phyloP scores from a whole-genome alignment of 2,888 invertebrate species.

The Pheosia gnoma region DNA sequence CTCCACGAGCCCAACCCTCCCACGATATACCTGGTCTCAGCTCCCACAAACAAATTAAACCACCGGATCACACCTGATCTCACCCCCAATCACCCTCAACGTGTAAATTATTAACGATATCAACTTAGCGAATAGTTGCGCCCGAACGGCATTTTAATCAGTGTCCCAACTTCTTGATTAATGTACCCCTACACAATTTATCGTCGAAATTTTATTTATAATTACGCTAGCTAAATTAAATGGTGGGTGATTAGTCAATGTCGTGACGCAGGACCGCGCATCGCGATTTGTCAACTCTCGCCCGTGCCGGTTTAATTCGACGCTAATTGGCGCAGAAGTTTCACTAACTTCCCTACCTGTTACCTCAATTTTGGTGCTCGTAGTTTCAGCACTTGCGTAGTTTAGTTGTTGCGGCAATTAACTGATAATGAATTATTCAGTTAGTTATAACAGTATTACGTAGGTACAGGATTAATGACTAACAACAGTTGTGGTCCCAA shows the following conservation, averaged over 20 bases:
- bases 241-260: conserved; percentile 79
- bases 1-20: conserved; percentile 16
- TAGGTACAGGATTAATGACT: conserved; percentile 6
- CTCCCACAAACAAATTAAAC: conserved; percentile 42
- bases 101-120: conserved; percentile 82
- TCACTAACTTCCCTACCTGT: conserved; percentile 63
- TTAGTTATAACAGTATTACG: conserved; percentile 11
- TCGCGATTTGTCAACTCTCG: conserved; percentile 82
- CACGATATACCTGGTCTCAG: conserved; percentile 21
- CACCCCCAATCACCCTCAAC: conserved; percentile 61
- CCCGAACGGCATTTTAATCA: conserved; percentile 84
- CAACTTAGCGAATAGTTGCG: conserved; percentile 79
- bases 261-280: conserved; percentile 72
- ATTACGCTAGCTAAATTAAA: conserved; percentile 82
- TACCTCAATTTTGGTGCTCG: conserved; percentile 66
- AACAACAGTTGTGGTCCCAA: conserved; percentile 21
- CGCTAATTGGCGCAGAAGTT: conserved; percentile 80
- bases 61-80: conserved; percentile 68
- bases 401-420: conserved; percentile 54
- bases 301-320: conserved; percentile 74
- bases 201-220: conserved; percentile 84
- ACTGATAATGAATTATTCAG: conserved; percentile 63
- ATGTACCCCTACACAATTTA: conserved; percentile 80
- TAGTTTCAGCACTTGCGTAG: conserved; percentile 53
- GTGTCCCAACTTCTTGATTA: conserved; percentile 85